Evolutionary conservation across 2,797 vertebrate species (phyloP).

Genomic region (Menidia menidia): DNA sequence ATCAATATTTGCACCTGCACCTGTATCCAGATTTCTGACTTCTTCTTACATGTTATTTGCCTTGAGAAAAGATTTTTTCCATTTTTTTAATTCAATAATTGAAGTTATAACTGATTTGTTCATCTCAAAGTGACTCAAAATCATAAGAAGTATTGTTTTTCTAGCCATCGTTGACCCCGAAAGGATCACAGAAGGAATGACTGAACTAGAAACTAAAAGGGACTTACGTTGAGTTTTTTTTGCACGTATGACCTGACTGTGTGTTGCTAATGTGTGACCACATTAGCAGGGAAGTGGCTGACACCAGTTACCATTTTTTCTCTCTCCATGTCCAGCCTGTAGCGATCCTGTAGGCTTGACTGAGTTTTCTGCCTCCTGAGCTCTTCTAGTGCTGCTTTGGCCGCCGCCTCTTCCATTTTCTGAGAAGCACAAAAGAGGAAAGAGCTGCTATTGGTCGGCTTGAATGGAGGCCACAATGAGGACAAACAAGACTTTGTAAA

Average conservation of each 20-base stretch:
- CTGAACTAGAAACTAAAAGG: slow-evolving; percentile 10
- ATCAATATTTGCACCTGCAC: neutral
- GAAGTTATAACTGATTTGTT: neutral
- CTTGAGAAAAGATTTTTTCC: neutral
- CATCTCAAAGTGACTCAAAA: slow-evolving; percentile 44
- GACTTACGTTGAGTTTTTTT: too few relatives aligned
- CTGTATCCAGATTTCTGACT: neutral
- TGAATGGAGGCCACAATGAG: neutral
- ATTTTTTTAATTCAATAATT: too few relatives aligned
- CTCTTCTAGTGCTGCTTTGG: slow-evolving; percentile 87
- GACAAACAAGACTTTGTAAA: neutral
- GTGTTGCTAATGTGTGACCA: neutral
- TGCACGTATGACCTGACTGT: neutral
- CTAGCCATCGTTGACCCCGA: slow-evolving; percentile 29
- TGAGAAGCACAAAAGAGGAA: slow-evolving; percentile 61
- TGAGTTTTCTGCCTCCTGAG: slow-evolving; percentile 87
- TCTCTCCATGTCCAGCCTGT: slow-evolving; percentile 90
- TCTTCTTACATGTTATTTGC: neutral
- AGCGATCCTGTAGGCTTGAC: slow-evolving; percentile 89
- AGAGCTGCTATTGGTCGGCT: slow-evolving; percentile 2
- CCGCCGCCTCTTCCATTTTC: slow-evolving; percentile 91
- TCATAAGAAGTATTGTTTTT: slow-evolving; percentile 25
- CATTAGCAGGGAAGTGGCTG: neutral
- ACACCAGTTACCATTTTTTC: slow-evolving; percentile 88
- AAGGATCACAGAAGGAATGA: neutral